These are phyloP conservation scores for Pseudococcus jackbeardsleyi DNA, from an alignment of 2,888 invertebrate genomes.

Conservation along the genomic window DNA sequence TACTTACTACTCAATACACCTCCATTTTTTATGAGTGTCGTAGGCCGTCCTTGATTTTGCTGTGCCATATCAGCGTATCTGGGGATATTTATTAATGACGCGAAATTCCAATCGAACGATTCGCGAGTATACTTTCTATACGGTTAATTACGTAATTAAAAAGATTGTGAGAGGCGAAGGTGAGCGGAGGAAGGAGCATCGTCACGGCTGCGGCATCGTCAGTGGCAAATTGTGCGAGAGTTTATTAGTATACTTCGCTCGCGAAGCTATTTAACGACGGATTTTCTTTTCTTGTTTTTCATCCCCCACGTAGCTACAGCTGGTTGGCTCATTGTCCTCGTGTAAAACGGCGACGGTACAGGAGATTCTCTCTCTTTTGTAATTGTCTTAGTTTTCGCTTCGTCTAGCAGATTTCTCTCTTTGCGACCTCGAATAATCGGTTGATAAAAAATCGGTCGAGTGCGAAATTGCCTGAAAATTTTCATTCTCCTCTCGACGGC, in stretches of 20 bases:
- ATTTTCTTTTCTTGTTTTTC: slow-evolving; percentile 46
- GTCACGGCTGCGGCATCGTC: not conserved
- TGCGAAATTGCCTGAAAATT: slow-evolving; percentile 48
- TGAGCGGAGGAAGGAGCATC: not conserved
- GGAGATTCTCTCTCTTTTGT: not conserved
- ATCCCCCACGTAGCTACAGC: not conserved
- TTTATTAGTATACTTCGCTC: slow-evolving; percentile 14
- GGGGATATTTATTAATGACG: slow-evolving; percentile 45
- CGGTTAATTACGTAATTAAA: slow-evolving; percentile 52
- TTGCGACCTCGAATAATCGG: slow-evolving; percentile 30
- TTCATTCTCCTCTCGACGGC: slow-evolving; percentile 43
- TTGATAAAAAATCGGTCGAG: slow-evolving; percentile 50
- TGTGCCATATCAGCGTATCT: no score
- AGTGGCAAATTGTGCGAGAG: not conserved
- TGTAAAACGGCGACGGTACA: not conserved
- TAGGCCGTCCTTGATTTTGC: no score
- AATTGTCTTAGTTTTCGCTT: slow-evolving; percentile 55
- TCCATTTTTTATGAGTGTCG: no score
- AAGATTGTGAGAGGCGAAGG: not conserved
- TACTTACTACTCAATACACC: no score
- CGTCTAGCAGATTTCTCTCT: slow-evolving; percentile 33
- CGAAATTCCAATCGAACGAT: slow-evolving; percentile 39
- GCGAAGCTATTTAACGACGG: slow-evolving; percentile 18
- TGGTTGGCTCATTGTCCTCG: not conserved
- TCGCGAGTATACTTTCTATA: not conserved